Conservation (phyloP, 2,113 vertebrate genomes). For the Otis tarda region DNA sequence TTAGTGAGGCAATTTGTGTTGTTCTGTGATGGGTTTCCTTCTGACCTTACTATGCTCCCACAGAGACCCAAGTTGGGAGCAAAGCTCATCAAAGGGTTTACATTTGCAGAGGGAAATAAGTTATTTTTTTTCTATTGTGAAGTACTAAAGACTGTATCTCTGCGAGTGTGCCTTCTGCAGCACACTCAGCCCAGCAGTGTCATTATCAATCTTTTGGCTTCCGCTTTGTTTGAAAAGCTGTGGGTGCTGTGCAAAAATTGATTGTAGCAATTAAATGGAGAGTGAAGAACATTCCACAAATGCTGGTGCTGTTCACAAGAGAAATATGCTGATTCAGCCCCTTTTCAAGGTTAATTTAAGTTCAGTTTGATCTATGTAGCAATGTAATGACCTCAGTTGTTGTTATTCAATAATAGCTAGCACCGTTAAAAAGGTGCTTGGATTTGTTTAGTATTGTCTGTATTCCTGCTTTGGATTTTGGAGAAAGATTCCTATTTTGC, state of each 20-base stretch:
- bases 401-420: not conserved
- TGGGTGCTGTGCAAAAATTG: not conserved
- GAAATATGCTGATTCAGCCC: not conserved
- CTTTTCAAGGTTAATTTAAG: conserved; percentile 5
- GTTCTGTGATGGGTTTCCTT: not conserved
- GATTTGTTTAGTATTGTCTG: not conserved
- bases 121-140: not conserved
- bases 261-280: not conserved
- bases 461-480: not conserved
- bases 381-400: not conserved
- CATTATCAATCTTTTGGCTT: not conserved
- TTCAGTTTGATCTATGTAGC: conserved; percentile 10
- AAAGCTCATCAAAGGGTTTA: not conserved
- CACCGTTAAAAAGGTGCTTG: not conserved
- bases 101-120: not conserved
- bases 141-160: not conserved
- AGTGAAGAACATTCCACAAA: not conserved
- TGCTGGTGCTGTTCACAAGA: not conserved
- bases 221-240: conserved; percentile 14
- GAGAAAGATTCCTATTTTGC: not conserved
- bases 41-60: not conserved
- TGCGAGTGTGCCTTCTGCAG: not conserved
- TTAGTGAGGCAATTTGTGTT: not conserved
- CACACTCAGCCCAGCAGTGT: not conserved
- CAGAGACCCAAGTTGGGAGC: not conserved